Base-by-base conservation (phyloP, 2,888 invertebrate species). In the Sinohyriopsis cumingii region DNA sequence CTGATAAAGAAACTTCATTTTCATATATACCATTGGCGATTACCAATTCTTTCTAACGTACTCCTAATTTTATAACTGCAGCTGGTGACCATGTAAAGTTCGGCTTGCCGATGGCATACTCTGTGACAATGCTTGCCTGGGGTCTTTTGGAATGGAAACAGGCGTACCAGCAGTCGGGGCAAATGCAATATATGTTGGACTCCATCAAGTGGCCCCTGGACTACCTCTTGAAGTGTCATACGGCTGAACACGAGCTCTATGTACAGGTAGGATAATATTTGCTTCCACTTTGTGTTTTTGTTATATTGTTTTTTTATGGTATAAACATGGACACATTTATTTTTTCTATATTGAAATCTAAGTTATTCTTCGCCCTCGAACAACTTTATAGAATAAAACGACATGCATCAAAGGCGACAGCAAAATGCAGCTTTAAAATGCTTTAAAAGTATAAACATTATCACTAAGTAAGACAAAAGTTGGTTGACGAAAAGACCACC, bases 131-230 rank as follows among this genome's bases (percentile, higher is more conserved):
- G 54, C 72, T 86, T 19, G 77, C 82, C 20, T 85, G 84, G 84
- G 81, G 86, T n/a, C 75, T 81, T 5, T 72, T 85, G n/a, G 73
- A 82, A 60, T 85, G 73, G 69, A 72, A 76, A 33, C 82, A 85
- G 56, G 85, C 84, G 1, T 86, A 86, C 65, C 65, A 68, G 12
- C 55, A 72, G 7, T 68, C 82, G 20, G 84, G 83, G 5, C 82
- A 86, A 67, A 74, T 82, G 59, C 75, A 81, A 3, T 66, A 84
- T 33, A 80, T 84, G 61, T 76, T 82, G 25, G 85, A 83, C 56
- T 79, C 84, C n/a, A 77, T 93, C 22, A 91, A 91, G 86, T 93
- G 93, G 93, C 91, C 92, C 0, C 91, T 92, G 3, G 93, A 93
- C 84, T 93, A 93, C 83, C 91, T 93, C 79, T 90, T 93, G 72